Conservation (phyloP, 1,140 invertebrate species). For the Hyphantria cunea region DNA sequence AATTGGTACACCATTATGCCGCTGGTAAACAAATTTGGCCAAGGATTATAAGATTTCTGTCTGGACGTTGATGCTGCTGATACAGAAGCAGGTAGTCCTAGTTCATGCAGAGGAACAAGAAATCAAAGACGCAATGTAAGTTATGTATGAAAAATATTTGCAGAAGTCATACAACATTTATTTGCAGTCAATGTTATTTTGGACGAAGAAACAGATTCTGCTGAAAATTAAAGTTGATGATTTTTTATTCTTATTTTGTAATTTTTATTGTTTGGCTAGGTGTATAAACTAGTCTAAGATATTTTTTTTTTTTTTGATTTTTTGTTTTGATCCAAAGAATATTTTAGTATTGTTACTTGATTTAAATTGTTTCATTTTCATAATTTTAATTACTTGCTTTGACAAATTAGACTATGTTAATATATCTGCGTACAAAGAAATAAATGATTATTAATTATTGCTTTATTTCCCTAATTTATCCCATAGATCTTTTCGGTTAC, state of each 20-base stretch:
- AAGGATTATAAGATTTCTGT: slow-evolving; percentile 54
- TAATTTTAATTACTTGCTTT: slow-evolving; percentile 14
- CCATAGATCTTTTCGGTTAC: slow-evolving; percentile 37
- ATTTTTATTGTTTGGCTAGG: slow-evolving; percentile 38
- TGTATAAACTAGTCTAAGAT: slow-evolving; percentile 35
- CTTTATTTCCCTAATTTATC: neutral
- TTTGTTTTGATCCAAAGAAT: slow-evolving; percentile 27
- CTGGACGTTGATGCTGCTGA: slow-evolving; percentile 52
- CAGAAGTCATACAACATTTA: slow-evolving; percentile 44
- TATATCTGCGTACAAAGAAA: neutral
- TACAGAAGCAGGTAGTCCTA: slow-evolving; percentile 35
- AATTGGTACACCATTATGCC: slow-evolving; percentile 63
- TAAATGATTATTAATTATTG: slow-evolving; percentile 3
- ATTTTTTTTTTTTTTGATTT: slow-evolving; percentile 29
- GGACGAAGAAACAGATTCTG: slow-evolving; percentile 40
- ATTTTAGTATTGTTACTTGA: slow-evolving; percentile 31
- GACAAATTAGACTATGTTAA: neutral
- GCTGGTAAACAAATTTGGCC: slow-evolving; percentile 48
- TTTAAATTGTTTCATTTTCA: slow-evolving; percentile 32
- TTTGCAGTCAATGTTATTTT: slow-evolving; percentile 43
- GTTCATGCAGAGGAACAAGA: slow-evolving; percentile 39
- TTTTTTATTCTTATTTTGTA: slow-evolving; percentile 38
- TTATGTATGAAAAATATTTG: slow-evolving; percentile 41
- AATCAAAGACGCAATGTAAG: slow-evolving; percentile 44
- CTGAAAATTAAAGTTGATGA: slow-evolving; percentile 36